Percentiles rank a stretch among this genome's conserved stretches.
Conservation (phyloP, 2,113 vertebrate species). For the Philantomba maxwellii region DNA sequence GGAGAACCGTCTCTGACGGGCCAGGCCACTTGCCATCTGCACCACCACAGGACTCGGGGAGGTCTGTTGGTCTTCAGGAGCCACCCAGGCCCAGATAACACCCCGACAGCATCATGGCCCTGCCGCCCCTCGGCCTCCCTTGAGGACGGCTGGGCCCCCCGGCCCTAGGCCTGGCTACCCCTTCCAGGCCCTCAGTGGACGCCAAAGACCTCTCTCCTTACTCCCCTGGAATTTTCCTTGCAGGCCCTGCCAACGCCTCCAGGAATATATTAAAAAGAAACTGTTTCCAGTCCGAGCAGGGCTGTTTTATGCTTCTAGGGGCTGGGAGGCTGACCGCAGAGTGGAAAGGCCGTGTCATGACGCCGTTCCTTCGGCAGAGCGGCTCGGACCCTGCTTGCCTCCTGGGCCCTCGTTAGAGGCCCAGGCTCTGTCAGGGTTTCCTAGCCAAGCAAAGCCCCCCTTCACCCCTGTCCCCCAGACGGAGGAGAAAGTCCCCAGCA, state of each 20-base stretch:
- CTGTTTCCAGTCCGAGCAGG: conserved; percentile 31
- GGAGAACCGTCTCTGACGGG: background rate
- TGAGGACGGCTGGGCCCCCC: background rate
- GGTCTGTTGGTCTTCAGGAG: background rate
- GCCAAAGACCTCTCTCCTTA: background rate
- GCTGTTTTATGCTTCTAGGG: conserved; percentile 25
- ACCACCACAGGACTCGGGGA: background rate
- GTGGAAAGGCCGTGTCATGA: conserved; percentile 32
- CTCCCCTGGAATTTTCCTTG: conserved; percentile 61
- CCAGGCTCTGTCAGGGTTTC: background rate
- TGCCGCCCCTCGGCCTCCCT: background rate
- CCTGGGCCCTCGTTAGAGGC: background rate
- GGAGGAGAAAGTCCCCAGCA: background rate
- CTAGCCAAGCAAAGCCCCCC: background rate
- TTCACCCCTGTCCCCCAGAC: accelerated
- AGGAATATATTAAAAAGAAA: conserved; percentile 47
- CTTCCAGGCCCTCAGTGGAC: background rate
- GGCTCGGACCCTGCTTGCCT: background rate
- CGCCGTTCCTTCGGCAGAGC: accelerated
- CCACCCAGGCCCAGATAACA: background rate
- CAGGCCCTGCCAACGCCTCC: conserved; percentile 30
- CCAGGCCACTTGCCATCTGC: background rate
- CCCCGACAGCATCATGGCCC: background rate
- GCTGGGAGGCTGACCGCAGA: background rate
- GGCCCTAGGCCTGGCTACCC: background rate